Percentiles rank a stretch among this genome's conserved stretches.
Evolutionary conservation across 2,797 vertebrate species (phyloP).

Genomic region (Neomorphus geoffroyi): DNA sequence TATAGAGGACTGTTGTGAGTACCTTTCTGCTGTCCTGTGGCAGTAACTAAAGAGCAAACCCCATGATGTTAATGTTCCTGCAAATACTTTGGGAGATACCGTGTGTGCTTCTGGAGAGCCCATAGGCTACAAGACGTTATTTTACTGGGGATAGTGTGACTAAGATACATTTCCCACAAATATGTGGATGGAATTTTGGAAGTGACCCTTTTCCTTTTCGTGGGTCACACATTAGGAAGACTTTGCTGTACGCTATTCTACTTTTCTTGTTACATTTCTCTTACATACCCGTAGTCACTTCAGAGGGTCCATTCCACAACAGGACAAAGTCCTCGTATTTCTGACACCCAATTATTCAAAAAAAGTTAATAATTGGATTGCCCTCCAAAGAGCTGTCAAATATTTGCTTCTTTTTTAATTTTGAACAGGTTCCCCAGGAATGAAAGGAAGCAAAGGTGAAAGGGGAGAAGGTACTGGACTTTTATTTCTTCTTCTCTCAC

Average conservation of each 20-base stretch:
- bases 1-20: neutral
- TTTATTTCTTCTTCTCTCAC: neutral
- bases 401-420: neutral
- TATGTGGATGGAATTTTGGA: neutral
- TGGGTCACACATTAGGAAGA: neutral
- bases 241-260: neutral
- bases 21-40: neutral
- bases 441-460: constrained; percentile 40
- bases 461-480: constrained; percentile 56
- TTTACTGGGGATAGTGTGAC: neutral
- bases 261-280: neutral
- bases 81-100: neutral
- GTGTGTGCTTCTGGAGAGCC: neutral
- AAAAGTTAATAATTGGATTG: neutral
- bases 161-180: neutral
- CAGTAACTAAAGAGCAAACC: neutral
- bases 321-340: neutral
- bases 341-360: neutral
- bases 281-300: neutral
- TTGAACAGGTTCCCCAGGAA: constrained; percentile 32
- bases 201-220: neutral
- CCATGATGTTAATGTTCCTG: neutral
- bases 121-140: neutral
- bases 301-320: neutral
- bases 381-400: neutral